phyloP scores from a whole-genome alignment of 2,888 invertebrate species.

The Phragmatobia fuliginosa region DNA sequence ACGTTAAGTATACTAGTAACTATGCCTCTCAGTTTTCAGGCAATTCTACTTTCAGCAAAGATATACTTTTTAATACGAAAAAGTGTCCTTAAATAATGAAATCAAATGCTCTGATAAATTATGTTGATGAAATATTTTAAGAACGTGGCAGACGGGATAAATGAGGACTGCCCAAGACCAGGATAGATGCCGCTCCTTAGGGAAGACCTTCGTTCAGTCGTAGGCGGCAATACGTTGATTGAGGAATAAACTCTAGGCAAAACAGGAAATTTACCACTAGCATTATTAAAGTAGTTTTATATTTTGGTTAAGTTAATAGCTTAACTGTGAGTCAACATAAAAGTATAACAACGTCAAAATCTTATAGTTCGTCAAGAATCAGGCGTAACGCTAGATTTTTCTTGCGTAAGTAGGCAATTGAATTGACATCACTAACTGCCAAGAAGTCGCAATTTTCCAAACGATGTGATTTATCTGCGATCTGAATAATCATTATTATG shows the following conservation, averaged over 20 bases:
- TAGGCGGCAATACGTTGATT: no score
- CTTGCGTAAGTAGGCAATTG: conserved; percentile 24
- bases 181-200: no score
- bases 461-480: conserved; percentile 15
- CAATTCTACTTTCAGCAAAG: not conserved
- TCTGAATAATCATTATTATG: conserved; percentile 2
- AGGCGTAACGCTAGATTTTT: not conserved
- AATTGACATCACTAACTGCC: conserved; percentile 13
- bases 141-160: no score
- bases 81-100: not conserved
- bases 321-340: not conserved
- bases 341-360: conserved; percentile 14
- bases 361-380: not conserved
- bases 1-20: no score
- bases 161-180: no score
- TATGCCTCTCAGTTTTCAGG: no score
- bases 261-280: not conserved
- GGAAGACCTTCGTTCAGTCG: no score
- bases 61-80: not conserved
- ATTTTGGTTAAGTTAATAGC: not conserved
- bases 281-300: not conserved
- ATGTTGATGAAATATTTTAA: not conserved
- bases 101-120: not conserved
- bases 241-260: no score
- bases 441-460: conserved; percentile 18